Base-by-base conservation (phyloP, 1,140 invertebrate genomes). In the Anastrepha obliqua region DNA sequence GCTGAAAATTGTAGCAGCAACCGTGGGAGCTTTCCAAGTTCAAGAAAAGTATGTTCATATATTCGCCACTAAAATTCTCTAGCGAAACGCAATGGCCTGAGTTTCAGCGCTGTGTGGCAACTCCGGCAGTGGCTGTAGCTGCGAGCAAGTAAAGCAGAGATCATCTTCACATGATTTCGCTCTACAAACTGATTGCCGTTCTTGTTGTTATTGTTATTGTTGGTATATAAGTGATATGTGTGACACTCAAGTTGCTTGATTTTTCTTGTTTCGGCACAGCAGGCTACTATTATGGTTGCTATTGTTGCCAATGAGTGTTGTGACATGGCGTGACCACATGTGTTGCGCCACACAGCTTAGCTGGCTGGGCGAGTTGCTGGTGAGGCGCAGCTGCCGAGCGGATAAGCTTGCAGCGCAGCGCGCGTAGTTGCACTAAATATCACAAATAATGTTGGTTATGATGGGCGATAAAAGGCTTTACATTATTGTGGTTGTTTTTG, bases 401-500 rank as follows among this genome's bases (percentile, higher is more conserved):
- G 29, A 29, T 29, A 29, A 29, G 29, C 29, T 29, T 29, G 29
- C 39, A 42, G 17, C 17, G 65, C 70, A 74, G n/a, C 29, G 47
- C 74, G 44, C 74, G n/a, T 58, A 81, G 47, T 81, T 67, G 86
- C 86, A 87, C 86, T 87, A 87, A 87, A 87, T 87, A 87, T 87
- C 86, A 67, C 86, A 87, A 87, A 87, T 87, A 87, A 87, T 67
- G 86, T 87, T 67, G 58, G 86, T 67, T 87, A 87, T 87, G 86
- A 87, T 87, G 20, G 42, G 39, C 62, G 86, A 87, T 87, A 87
- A 87, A 47, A 47, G 59, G 20, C 20, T 55, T 20, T 6, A 67
- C 64, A 64, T 51, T 87, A 47, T 65, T 87, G 47, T 81, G 55
- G n/a, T 81, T 81, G 74, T 51, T 55, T 2, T 78, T 67, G 60